phyloP scores from a whole-genome alignment of 2,797 vertebrate species.

The Centropyge bicolor region DNA sequence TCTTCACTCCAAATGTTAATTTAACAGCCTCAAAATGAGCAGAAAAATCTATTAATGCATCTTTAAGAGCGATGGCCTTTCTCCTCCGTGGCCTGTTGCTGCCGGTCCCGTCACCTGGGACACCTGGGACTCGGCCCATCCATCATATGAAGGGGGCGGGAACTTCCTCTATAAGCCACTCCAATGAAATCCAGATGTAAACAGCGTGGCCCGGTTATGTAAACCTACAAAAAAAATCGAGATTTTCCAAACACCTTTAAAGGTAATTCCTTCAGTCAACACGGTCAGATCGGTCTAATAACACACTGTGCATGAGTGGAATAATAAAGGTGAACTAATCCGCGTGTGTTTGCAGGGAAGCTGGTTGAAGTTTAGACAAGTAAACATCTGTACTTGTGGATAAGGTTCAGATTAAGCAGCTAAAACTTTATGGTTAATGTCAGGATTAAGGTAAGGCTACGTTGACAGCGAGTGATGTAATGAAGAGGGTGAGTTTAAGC shows the following conservation, averaged over 20 bases:
- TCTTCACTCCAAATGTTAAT: neutral
- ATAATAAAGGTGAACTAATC: constrained; percentile 6
- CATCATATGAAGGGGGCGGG: constrained; percentile 18
- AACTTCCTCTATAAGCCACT: constrained; percentile 27
- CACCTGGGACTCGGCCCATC: constrained; percentile 19
- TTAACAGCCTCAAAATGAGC: no score
- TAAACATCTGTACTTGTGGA: constrained; percentile 34
- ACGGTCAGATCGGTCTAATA: neutral
- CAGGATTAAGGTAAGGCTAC: constrained; percentile 15
- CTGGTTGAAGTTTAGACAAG: neutral
- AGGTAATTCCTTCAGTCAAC: constrained; percentile 21
- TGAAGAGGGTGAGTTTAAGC: neutral
- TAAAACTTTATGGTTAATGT: constrained; percentile 7
- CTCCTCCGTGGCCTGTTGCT: no score
- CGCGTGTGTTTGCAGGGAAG: constrained; percentile 8
- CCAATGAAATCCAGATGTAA: constrained; percentile 45
- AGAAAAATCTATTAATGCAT: neutral
- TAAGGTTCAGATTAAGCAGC: constrained; percentile 19
- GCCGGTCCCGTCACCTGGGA: constrained; percentile 3
- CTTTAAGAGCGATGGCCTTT: no score
- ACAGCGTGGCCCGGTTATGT: constrained; percentile 15
- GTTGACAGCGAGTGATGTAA: constrained; percentile 24
- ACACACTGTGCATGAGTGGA: constrained; percentile 14
- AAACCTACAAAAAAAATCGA: constrained; percentile 22
- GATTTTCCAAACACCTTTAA: constrained; percentile 23